Evolutionary conservation across 2,888 invertebrate genomes (phyloP).

Genomic region (Aplocera efformata): DNA sequence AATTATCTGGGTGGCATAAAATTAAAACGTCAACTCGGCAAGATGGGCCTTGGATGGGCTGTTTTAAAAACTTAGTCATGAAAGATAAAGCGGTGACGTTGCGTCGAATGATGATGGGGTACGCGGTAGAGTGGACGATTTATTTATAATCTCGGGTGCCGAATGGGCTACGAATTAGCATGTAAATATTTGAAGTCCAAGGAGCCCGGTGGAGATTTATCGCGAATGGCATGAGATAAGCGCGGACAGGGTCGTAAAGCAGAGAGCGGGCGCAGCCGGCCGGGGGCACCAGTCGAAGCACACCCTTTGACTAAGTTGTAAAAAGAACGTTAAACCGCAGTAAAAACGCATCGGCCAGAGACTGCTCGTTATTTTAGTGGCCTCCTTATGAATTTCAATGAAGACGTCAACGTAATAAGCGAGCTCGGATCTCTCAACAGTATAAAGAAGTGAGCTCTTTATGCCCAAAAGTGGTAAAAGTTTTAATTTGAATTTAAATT

Average conservation of each 20-base stretch:
- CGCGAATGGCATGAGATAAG: slow-evolving; percentile 72
- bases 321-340: slow-evolving; percentile 79
- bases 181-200: slow-evolving; percentile 80
- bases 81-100: slow-evolving; percentile 68
- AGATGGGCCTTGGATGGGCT: slow-evolving; percentile 36
- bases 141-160: slow-evolving; percentile 78
- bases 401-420: slow-evolving; percentile 60
- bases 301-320: slow-evolving; percentile 78
- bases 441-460: slow-evolving; percentile 45
- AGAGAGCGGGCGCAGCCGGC: slow-evolving; percentile 42
- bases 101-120: slow-evolving; percentile 60
- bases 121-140: slow-evolving; percentile 52
- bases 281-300: slow-evolving; percentile 39
- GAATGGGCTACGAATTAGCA: slow-evolving; percentile 78
- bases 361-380: slow-evolving; percentile 67
- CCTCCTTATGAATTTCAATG: slow-evolving; percentile 78
- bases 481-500: slow-evolving; percentile 25
- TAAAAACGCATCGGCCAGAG: slow-evolving; percentile 75
- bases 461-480: slow-evolving; percentile 20
- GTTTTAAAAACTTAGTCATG: slow-evolving; percentile 72
- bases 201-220: slow-evolving; percentile 75
- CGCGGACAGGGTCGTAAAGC: slow-evolving; percentile 72
- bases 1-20: slow-evolving; percentile 65
- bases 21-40: slow-evolving; percentile 61
- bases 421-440: slow-evolving; percentile 37